These are phyloP conservation scores for Heptranchias perlo DNA, from an alignment of 2,113 vertebrate species.

Conservation along the genomic window DNA sequence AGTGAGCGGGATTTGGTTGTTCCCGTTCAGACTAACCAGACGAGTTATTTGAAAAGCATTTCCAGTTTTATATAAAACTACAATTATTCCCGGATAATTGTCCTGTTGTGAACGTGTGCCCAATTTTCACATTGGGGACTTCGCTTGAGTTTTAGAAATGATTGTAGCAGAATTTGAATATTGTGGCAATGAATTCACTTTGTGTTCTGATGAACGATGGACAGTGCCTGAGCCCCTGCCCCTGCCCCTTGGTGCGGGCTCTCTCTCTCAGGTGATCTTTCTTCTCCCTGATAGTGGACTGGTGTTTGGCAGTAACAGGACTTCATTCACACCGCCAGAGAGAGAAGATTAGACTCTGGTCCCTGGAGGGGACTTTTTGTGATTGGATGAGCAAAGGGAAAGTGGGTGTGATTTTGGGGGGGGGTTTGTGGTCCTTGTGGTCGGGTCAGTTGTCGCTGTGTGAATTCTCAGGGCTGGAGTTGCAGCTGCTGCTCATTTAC, in stretches of 20 bases:
- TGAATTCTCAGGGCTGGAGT: constrained; percentile 65
- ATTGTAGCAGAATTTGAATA: background rate
- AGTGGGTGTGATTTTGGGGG: constrained; percentile 30
- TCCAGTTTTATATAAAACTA: background rate
- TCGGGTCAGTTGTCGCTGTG: constrained; percentile 61
- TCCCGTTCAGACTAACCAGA: background rate
- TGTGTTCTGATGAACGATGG: background rate
- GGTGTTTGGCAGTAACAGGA: constrained; percentile 39
- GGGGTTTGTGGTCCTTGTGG: constrained; percentile 56
- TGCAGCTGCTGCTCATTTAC: constrained; percentile 71
- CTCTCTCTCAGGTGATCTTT: background rate
- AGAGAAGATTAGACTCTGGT: constrained; percentile 70
- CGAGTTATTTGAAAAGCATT: background rate
- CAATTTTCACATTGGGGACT: too few relatives aligned
- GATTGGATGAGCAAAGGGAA: constrained; percentile 53
- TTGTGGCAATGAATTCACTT: background rate
- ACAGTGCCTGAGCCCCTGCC: too few relatives aligned
- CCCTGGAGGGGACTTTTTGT: constrained; percentile 49
- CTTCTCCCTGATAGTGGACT: background rate
- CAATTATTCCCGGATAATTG: background rate
- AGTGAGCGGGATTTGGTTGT: background rate
- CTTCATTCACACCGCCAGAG: constrained; percentile 69
- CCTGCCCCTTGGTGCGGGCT: too few relatives aligned
- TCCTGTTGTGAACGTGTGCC: background rate
- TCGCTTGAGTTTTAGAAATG: background rate